Evolutionary conservation across 2,888 invertebrate genomes (phyloP), one percentile per base, ranked within the genome.

Genomic region (Clostera curtula): DNA sequence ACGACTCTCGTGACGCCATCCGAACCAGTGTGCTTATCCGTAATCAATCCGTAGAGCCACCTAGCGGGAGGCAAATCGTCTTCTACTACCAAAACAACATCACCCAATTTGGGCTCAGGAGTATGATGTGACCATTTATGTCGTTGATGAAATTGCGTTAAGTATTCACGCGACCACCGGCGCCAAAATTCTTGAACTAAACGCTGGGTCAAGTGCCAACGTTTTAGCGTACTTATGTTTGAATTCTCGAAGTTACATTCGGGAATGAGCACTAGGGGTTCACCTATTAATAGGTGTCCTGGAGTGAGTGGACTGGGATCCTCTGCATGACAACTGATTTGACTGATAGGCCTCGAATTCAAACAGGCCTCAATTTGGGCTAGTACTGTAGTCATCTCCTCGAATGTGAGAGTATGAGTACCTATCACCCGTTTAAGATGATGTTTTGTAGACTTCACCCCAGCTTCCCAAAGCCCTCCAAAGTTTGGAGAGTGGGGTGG

Each of bases 401-500:
- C 39, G 16, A 23, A 41, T 3, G 41, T 41, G 1, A 44, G 23
- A 5, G 36, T 40, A 1, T 33, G 10, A 8, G 15, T 27, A n/a
- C 33, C 31, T 7, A 39, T 21, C 0, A 35, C 26, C 5, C 29
- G n/a, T 13, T 26, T 26, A 6, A 26, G 10, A 15, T 31, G 25
- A n/a, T n/a, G n/a, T n/a, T n/a, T n/a, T n/a, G n/a, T n/a, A n/a
- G n/a, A n/a, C n/a, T n/a, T n/a, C n/a, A n/a, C n/a, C n/a, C n/a
- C n/a, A n/a, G n/a, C n/a, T n/a, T n/a, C n/a, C n/a, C n/a, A n/a
- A n/a, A n/a, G 9, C 1, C 30, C 41, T n/a, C 39, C 37, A 19
- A 45, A 42, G 15, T 42, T 36, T 2, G 44, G 41, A 12, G 36
- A 24, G n/a, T 30, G 29, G 2, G 41, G 40, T n/a, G 44, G 37